A percentile compares a stretch with the other conserved stretches of the same genome.
phyloP scores from a whole-genome alignment of 2,888 invertebrate species.

The Lasius platythorax region DNA sequence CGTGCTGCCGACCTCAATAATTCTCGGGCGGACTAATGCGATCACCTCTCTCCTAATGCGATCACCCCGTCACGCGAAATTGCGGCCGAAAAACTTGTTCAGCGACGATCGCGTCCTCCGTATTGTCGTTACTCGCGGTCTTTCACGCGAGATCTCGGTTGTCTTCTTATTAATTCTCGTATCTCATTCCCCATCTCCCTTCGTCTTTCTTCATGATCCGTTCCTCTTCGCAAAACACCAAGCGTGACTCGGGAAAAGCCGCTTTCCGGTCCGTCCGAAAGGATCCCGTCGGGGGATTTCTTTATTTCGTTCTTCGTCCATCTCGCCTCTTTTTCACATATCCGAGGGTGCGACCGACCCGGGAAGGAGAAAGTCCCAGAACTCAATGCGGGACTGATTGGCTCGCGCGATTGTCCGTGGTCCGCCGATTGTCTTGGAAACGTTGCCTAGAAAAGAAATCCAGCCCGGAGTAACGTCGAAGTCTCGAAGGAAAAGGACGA shows the following conservation, averaged over 20 bases:
- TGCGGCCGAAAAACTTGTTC: neutral
- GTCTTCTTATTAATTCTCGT: constrained; percentile 31
- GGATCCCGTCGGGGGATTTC: constrained; percentile 6
- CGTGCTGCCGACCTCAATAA: constrained; percentile 9
- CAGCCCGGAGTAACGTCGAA: constrained; percentile 63
- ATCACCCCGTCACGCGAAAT: neutral
- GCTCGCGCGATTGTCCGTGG: constrained; percentile 74
- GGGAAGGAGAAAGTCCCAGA: constrained; percentile 45
- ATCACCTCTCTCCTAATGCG: neutral
- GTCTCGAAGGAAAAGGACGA: constrained; percentile 27
- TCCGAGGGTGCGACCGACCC: neutral
- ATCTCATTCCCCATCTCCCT: neutral
- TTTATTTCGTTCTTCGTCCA: constrained; percentile 21
- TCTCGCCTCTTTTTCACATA: neutral
- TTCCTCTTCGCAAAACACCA: constrained; percentile 4
- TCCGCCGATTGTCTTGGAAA: constrained; percentile 74
- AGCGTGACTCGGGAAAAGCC: constrained; percentile 52
- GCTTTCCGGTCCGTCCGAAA: constrained; percentile 39
- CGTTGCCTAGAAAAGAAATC: constrained; percentile 65
- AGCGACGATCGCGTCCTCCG: neutral
- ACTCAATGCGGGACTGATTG: constrained; percentile 78
- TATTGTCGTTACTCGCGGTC: neutral
- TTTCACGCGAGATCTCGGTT: constrained; percentile 2
- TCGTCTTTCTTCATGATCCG: neutral
- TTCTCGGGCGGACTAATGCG: constrained; percentile 19